Base-by-base conservation (phyloP, 1,140 invertebrate species). In the Phymorhynchus buccinoides region DNA sequence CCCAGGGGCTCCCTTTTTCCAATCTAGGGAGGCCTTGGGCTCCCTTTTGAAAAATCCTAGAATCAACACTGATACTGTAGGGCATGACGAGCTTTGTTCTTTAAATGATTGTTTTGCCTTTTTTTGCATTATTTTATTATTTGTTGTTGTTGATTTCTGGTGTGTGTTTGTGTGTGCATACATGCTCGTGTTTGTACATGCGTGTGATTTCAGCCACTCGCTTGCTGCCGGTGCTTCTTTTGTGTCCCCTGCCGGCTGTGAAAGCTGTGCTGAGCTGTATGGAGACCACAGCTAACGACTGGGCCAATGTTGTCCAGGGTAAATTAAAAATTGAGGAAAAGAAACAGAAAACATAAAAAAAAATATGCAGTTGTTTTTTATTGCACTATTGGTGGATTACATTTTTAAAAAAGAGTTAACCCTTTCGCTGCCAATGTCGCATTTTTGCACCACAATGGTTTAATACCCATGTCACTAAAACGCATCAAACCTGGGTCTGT, bases 231-330 rank as follows among this genome's bases (percentile, higher is more conserved):
- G 77, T 79, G 30, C 32, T 79, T 3, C 27, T 79, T 22, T 7
- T 79, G 41, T 48, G 77, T 30, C 77, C 44, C 42, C 14, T 9
- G 9, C 37, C 77, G 2, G 44, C 77, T 9, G 32, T 79, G n/a
- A 79, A 41, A 39, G 18, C 14, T 41, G 9, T 75, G 73, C 35
- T 79, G 41, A 79, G 77, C n/a, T 79, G 77, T 30, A 56, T 79
- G 44, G 77, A 79, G 44, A 35, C n/a, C 27, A 56, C 44, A 12
- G 41, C 77, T 4, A 27, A 30, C 7, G 77, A 79, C 41, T 79
- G 77, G 77, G 77, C 77, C 77, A n/a, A 30, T 22, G 32, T 79
- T 14, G 32, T 79, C 52, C 41, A 41, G 2, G 77, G 77, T 79
- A 9, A 56, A 3, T 42, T 12, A 42, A 62, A 14, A 6, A 9